A percentile compares a stretch with the other conserved stretches of the same genome.
These are phyloP conservation scores for Sceloporus tristichus DNA, from an alignment of 2,113 vertebrate genomes.

Conservation along the genomic window DNA sequence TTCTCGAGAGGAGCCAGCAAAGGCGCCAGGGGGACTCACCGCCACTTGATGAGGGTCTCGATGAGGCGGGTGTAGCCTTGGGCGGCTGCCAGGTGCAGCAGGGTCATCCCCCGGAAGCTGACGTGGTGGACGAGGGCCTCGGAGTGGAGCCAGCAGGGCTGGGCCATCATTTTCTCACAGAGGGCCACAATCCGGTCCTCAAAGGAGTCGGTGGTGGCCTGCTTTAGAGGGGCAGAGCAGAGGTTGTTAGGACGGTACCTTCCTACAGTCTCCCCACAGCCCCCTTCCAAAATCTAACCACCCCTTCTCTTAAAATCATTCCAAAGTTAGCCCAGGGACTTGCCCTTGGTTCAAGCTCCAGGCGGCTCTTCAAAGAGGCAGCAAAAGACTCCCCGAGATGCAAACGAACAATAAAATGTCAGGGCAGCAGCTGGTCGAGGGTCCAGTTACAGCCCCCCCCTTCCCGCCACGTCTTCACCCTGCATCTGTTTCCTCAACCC, in stretches of 20 bases:
- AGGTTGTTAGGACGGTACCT: no score
- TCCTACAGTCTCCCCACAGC: no score
- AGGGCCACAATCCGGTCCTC: slow-evolving; percentile 88
- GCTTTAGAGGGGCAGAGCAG: not conserved
- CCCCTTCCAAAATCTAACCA: no score
- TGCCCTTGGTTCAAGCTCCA: not conserved
- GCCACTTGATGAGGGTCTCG: slow-evolving; percentile 86
- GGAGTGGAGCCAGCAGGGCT: slow-evolving; percentile 73
- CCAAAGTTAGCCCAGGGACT: no score
- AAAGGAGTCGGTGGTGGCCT: slow-evolving; percentile 81
- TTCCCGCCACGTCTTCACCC: not conserved
- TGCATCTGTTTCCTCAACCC: not conserved
- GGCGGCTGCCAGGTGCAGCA: slow-evolving; percentile 90
- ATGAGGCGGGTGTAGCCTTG: slow-evolving; percentile 91
- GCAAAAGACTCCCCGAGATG: no score
- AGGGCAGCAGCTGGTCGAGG: not conserved
- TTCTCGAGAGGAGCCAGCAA: no score
- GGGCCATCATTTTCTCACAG: slow-evolving; percentile 88
- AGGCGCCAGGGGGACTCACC: slow-evolving; percentile 68
- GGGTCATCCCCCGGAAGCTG: slow-evolving; percentile 90
- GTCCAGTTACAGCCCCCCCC: not conserved
- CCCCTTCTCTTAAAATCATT: not conserved
- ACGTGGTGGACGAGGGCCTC: slow-evolving; percentile 81
- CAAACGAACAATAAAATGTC: not conserved
- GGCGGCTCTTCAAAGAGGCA: not conserved